Base-by-base conservation (phyloP, 1,140 invertebrate genomes). In the Macrotrachela quadricornifera region DNA sequence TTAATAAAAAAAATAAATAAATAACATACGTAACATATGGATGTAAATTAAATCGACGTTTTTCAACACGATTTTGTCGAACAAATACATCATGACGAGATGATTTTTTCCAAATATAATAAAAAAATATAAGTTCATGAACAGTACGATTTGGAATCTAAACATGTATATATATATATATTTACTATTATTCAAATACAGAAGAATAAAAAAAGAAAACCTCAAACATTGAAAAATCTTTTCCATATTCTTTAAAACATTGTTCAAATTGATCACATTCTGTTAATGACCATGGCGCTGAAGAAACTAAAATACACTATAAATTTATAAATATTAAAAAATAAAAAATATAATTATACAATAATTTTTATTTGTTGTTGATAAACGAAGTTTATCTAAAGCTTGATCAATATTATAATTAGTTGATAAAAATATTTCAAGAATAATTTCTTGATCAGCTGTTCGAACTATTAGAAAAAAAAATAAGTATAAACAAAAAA, bases 31-130 rank as follows among this genome's bases (percentile, higher is more conserved):
- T 76, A 36, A 73, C 77, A 50, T 82, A 82, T 1, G 83, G 83
- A 73, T 85, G 81, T 48, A 86, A 65, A 11, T 79, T 77, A 67
- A 85, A 85, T 69, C 85, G 84, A 64, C 83, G 83, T 68, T 85
- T 85, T 63, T 85, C 82, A 52, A 85, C 68, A 55, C 82, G 69
- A 14, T 78, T 79, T 72, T 82, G 82, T 62, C 81, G 83, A 4
- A 81, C 81, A 73, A 85, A 86, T 6, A 81, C 79, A 71, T 95
- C 91, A 68, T 94, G 86, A 42, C 91, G 73, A 67, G 95, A 88
- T 46, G 90, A 94, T 72, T 95, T 96, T 69, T 96, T 96, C 90
- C 90, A 96, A 37, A 94, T 75, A 64, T 96, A 96, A 72, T 96
- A 96, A 73, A 95, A 95, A 64, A 94, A 85, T 40, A 95, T 86